These are phyloP conservation scores for Leptoteleia sp. DNA, from an alignment of 1,140 invertebrate species.

Conservation along the genomic window DNA sequence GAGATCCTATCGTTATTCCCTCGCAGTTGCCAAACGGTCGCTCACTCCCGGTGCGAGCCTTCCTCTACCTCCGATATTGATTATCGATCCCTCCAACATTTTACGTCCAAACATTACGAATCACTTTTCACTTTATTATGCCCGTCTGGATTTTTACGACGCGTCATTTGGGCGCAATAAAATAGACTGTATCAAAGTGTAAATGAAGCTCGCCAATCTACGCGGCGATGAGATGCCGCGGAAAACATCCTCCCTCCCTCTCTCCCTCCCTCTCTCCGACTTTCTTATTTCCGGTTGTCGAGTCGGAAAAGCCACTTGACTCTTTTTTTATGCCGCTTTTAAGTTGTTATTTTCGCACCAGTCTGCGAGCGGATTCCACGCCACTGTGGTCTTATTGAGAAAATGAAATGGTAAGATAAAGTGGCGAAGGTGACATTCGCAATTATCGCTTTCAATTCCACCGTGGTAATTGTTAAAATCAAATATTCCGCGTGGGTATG, in stretches of 20 bases:
- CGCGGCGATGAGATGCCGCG: conserved; percentile 15
- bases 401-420: not conserved
- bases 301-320: conserved; percentile 36
- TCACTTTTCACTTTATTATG: conserved; percentile 29
- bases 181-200: conserved; percentile 13
- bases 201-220: conserved; percentile 35
- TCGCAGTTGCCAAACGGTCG: conserved; percentile 7
- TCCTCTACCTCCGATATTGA: conserved; percentile 16
- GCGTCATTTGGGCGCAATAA: conserved; percentile 24
- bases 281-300: conserved; percentile 43
- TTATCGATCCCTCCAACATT: conserved; percentile 25
- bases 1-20: conserved; percentile 30
- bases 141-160: conserved; percentile 18
- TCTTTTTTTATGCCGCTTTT: conserved; percentile 34
- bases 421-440: not conserved
- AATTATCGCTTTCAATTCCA: not conserved
- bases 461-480: too few relatives aligned
- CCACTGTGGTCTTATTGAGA: conserved; percentile 1
- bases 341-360: conserved; percentile 37
- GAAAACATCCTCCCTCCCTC: not conserved
- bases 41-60: conserved; percentile 6
- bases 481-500: too few relatives aligned
- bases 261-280: conserved; percentile 14
- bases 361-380: not conserved
- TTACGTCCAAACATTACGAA: conserved; percentile 22